phyloP scores from a whole-genome alignment of 2,888 invertebrate species.

The Macrosiphum euphorbiae region DNA sequence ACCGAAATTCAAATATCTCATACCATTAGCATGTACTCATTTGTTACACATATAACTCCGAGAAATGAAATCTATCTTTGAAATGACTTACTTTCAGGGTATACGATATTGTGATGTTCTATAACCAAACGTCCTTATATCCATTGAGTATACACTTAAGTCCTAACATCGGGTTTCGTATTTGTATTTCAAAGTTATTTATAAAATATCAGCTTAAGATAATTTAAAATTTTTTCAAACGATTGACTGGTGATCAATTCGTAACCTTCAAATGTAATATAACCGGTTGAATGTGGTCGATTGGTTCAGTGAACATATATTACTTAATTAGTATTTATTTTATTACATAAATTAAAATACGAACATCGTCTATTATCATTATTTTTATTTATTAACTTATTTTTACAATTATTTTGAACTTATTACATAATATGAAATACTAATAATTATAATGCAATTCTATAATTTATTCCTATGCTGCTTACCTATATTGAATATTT shows the following conservation, averaged over 20 bases:
- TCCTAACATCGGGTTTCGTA: not conserved
- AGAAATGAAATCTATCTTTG: not conserved
- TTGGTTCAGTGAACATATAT: conserved; percentile 11
- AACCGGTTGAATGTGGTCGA: conserved; percentile 23
- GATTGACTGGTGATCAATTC: not conserved
- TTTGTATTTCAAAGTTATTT: not conserved
- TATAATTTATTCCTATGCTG: not conserved
- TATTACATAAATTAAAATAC: not conserved
- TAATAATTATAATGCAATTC: not conserved
- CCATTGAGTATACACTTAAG: not conserved
- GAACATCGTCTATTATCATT: not conserved
- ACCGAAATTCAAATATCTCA: not conserved
- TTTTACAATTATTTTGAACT: not conserved
- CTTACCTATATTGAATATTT: not conserved
- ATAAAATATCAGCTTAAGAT: not conserved
- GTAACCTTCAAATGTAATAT: conserved; percentile 33
- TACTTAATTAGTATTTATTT: conserved; percentile 24
- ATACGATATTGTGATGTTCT: not conserved
- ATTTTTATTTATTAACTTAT: not conserved
- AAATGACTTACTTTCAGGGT: not conserved
- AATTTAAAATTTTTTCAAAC: not conserved
- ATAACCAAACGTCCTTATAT: not conserved
- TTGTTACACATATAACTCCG: not conserved
- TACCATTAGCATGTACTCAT: not conserved
- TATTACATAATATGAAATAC: not conserved